Conservation (phyloP, 2,888 invertebrate species). For the Drosophila longiperda region DNA sequence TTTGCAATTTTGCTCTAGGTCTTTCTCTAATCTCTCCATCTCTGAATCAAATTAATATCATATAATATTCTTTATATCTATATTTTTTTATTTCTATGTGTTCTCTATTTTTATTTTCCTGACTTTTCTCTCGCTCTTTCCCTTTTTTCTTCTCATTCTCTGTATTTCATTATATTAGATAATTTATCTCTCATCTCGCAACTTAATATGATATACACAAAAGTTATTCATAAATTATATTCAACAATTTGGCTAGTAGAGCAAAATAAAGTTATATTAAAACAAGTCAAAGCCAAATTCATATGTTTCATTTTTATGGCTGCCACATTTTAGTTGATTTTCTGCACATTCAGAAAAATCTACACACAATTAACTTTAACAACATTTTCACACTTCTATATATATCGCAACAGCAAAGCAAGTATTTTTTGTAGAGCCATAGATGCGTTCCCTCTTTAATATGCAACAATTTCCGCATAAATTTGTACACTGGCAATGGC, state of each 20-base stretch:
- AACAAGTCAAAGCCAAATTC: background rate
- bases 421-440: slow-evolving; percentile 56
- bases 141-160: background rate
- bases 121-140: background rate
- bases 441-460: slow-evolving; percentile 75
- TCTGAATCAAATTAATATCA: background rate
- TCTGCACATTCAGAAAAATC: background rate
- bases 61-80: background rate
- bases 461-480: slow-evolving; percentile 80
- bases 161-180: no score
- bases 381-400: slow-evolving; percentile 11
- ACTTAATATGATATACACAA: no score
- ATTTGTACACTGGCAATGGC: slow-evolving; percentile 53
- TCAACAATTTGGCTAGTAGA: background rate
- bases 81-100: background rate
- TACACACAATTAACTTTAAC: slow-evolving; percentile 20
- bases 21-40: background rate
- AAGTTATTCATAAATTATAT: background rate
- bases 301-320: background rate
- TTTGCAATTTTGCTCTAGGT: no score
- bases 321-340: slow-evolving; percentile 1
- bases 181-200: no score
- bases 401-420: slow-evolving; percentile 13
- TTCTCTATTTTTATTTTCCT: background rate
- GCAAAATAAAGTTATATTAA: background rate